Evolutionary conservation across 2,888 invertebrate species (phyloP), one percentile per base, ranked within the genome.

Genomic region (Philereme transversata): DNA sequence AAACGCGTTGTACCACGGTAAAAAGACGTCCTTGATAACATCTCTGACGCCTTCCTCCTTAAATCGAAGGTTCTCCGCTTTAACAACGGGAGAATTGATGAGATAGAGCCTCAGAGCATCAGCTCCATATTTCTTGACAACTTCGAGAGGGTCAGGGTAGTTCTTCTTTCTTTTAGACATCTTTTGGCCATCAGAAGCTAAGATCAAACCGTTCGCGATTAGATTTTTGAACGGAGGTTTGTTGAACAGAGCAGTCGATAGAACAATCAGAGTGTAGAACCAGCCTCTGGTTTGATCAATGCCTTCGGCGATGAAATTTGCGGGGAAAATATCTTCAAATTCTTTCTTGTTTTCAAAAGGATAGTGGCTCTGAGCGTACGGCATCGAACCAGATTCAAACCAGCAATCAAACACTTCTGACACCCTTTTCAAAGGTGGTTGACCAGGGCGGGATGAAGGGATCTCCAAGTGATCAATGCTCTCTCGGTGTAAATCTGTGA

Each of bases 381-480:
- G 99, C 99, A 99, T 99, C 22, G 98, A 98, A 4, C 99, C 99
- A 0, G 99, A 99, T 85, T 99, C 99, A 88, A 99, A 99, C 99
- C 99, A 99, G 83, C 99, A 99, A 87, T 99, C 99, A 87, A 99
- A 99, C 0, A 99, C 99, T 88, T 99, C 99, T 0, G 96, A 81
- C 4, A 99, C 95, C 57, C 99, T 94, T 66, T 93, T 95, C 38
- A 99, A 88, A 8, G 97, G 96, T 4, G 98, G 97, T 60, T 95
- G 94, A 5, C 98, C 99, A 0, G 95, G 94, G 41, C 95, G 93
- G 56, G 93, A 93, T 0, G 99, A 99, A 0, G 99, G 99, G 74
- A 99, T 99, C 77, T 96, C 97, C 63, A 99, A 92, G 75, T 96
- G 93, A 86, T 99, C 99, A 71, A 99, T 96, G 77, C 94, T 96